Base-by-base conservation (phyloP, 2,113 vertebrate species). In the Phaethon lepturus region DNA sequence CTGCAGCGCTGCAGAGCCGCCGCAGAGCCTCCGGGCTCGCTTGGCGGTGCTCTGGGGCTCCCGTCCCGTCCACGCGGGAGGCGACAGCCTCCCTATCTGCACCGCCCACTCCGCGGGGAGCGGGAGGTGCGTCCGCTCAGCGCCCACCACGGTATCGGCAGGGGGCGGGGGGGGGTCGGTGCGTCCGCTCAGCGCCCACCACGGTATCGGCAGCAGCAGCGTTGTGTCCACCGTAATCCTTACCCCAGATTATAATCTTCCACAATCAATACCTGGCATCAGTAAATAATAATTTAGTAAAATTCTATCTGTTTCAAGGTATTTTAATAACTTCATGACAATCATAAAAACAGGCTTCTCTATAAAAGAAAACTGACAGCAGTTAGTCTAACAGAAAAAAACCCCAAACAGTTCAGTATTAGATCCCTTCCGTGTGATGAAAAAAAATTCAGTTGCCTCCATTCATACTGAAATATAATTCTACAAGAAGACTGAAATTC, bases 11-110 rank as follows among this genome's bases (percentile, higher is more conserved):
- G 50, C 50, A 52, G 33, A 76, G 14, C 11, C 40, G 29, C 35
- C 0, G 0, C 31, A 59, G 35, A 44, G 4, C 8, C 25, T 8
- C 4, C 7, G 24, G 22, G 33, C 45, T 59, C 38, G 20, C 20
- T 10, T 0, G 0, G 22, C 6, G 2, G 29, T 13, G 31, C 26
- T 78, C 17, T 14, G 9, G n/a, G 14, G 22, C 26, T 67, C 26
- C 4, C 66, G 58, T 14, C 45, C 29, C 3, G 1, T 6, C 7
- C n/a, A 5, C 12, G 10, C 0, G 0, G 33, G 29, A 13, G 9
- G 19, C 0, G 1, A 42, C 33, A 44, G 49, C 20, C 44, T 40
- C 25, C 69, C 63, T 4, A 23, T 0, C 0, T 63, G 20, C 0
- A 0, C 26, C 25, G 6, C 20, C 49, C 8, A 9, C 14, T 40